A percentile compares a stretch with the other conserved stretches of the same genome.
These are phyloP conservation scores for Apostichopus parvimensis DNA, from an alignment of 35 echinoderm and acorn worm species.

Conservation along the genomic window DNA sequence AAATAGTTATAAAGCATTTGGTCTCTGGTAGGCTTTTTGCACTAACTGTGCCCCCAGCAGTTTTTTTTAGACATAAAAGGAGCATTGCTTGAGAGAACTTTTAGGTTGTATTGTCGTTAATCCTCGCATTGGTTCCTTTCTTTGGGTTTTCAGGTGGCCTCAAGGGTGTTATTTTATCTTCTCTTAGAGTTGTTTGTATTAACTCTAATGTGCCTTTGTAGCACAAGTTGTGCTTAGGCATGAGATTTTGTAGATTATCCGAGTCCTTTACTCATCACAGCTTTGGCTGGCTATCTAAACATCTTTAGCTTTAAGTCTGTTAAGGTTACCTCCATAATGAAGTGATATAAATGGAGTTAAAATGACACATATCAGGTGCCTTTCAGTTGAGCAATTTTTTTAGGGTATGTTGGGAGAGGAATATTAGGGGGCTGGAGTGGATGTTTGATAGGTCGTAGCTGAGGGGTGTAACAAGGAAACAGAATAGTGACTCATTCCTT, in stretches of 20 bases:
- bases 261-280: not conserved
- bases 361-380: not conserved
- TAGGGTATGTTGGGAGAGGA: too few relatives aligned
- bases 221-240: not conserved
- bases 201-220: constrained; percentile 17
- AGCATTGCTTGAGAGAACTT: constrained; percentile 35
- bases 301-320: not conserved
- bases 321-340: not conserved
- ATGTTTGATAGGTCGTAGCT: too few relatives aligned
- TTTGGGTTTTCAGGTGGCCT: constrained; percentile 20
- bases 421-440: too few relatives aligned
- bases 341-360: constrained; percentile 2
- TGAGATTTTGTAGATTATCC: not conserved
- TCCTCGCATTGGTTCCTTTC: constrained; percentile 5
- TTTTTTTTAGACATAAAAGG: constrained; percentile 29
- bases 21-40: not conserved
- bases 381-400: too few relatives aligned
- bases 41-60: constrained; percentile 17
- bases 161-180: constrained; percentile 26
- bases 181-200: constrained; percentile 10
- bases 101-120: constrained; percentile 37
- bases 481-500: too few relatives aligned
- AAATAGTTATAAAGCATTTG: constrained; percentile 37
- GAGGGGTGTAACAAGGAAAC: too few relatives aligned
- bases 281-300: not conserved